Conservation (phyloP, 2,888 invertebrate genomes). For the Pherbina coryleti region DNA sequence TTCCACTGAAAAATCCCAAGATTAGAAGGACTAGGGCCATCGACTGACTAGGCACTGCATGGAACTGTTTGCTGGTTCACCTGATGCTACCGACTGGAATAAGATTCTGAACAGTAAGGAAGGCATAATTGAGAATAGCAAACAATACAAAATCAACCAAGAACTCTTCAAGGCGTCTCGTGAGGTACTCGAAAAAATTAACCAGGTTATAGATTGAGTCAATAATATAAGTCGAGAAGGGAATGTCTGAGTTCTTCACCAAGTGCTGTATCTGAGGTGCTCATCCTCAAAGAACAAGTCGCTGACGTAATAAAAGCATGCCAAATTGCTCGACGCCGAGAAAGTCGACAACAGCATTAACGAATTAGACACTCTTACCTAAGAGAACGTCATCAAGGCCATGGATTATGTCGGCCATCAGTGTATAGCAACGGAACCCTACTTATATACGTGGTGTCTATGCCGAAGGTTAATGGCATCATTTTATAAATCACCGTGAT, state of each 20-base stretch:
- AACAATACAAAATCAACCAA: conserved; percentile 43
- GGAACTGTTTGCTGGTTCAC: conserved; percentile 44
- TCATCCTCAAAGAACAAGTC: conserved; percentile 35
- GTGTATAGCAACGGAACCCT: too few species aligned
- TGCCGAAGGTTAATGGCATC: too few species aligned
- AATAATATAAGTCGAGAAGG: neutral
- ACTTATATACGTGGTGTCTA: too few species aligned
- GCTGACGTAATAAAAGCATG: conserved; percentile 39
- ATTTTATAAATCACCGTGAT: too few species aligned
- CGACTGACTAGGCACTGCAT: conserved; percentile 43
- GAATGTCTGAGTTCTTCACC: neutral
- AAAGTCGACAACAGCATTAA: conserved; percentile 5
- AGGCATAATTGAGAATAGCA: conserved; percentile 30
- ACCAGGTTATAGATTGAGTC: conserved; percentile 23
- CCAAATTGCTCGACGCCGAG: conserved; percentile 22
- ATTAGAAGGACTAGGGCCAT: conserved; percentile 14
- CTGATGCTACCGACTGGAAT: conserved; percentile 10
- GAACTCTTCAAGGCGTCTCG: conserved; percentile 14
- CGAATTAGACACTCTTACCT: neutral
- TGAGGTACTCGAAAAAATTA: conserved; percentile 15
- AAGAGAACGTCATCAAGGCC: neutral
- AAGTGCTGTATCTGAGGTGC: neutral
- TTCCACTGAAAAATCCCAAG: neutral
- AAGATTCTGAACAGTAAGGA: conserved; percentile 16
- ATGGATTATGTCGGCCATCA: too few species aligned